These are phyloP conservation scores for Synchiropus splendidus DNA, from an alignment of 2,113 vertebrate species.

Conservation along the genomic window DNA sequence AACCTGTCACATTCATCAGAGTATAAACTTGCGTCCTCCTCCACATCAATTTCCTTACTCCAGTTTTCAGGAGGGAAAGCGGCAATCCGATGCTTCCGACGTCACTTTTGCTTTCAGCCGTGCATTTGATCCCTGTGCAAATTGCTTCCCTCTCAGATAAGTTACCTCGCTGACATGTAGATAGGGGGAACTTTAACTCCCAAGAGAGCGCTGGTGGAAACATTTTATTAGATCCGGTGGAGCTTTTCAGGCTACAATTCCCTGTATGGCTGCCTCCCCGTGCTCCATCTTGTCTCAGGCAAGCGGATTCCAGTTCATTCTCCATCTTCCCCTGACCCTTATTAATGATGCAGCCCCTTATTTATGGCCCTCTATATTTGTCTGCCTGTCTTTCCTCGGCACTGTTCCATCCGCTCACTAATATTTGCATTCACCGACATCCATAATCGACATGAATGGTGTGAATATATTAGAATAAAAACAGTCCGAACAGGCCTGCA, in stretches of 20 bases:
- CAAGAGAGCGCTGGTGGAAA: constrained; percentile 46
- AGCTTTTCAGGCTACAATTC: constrained; percentile 39
- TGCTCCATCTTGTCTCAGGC: constrained; percentile 11
- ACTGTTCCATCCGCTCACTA: too few species aligned
- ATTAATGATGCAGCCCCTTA: constrained; percentile 24
- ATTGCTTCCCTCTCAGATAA: constrained; percentile 60
- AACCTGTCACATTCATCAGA: constrained; percentile 33
- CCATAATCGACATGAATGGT: too few species aligned
- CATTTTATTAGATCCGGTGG: constrained; percentile 50
- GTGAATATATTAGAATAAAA: too few species aligned
- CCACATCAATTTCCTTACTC: constrained; percentile 31
- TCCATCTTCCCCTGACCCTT: constrained; percentile 18
- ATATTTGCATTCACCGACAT: too few species aligned
- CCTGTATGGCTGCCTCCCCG: constrained; percentile 23
- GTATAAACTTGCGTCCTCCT: constrained; percentile 38
- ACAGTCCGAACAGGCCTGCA: too few species aligned
- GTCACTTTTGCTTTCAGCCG: constrained; percentile 53
- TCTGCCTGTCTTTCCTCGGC: too few species aligned
- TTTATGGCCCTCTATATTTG: constrained; percentile 1
- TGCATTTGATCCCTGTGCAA: constrained; percentile 62
- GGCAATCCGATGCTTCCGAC: constrained; percentile 37
- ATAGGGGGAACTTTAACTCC: constrained; percentile 48
- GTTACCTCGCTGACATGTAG: constrained; percentile 58
- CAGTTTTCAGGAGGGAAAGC: constrained; percentile 23
- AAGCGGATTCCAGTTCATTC: constrained; percentile 17